Evolutionary conservation across 1,140 invertebrate genomes (phyloP).

Genomic region (Aphaenogaster ashmeadi): DNA sequence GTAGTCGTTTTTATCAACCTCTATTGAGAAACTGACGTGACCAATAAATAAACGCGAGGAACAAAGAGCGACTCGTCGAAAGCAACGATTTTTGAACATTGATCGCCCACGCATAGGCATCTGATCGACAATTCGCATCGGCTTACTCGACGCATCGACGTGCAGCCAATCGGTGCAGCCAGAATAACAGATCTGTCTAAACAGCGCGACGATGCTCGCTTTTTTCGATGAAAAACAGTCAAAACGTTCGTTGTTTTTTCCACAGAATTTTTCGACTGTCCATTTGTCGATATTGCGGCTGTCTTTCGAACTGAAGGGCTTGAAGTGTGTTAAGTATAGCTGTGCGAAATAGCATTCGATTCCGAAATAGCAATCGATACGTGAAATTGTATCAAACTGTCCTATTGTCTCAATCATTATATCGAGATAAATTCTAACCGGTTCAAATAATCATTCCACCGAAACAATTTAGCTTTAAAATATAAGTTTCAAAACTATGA

Average conservation of each 20-base stretch:
- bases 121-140: conserved; percentile 41
- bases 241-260: conserved; percentile 35
- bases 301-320: neutral
- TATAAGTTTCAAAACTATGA: conserved; percentile 5
- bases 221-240: conserved; percentile 23
- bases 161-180: conserved; percentile 26
- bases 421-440: neutral
- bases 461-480: neutral
- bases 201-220: conserved; percentile 25
- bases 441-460: neutral
- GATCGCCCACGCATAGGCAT: conserved; percentile 40
- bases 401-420: neutral
- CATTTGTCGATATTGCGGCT: conserved; percentile 34
- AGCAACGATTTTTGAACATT: conserved; percentile 12
- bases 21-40: neutral
- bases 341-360: neutral
- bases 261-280: conserved; percentile 32
- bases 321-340: neutral
- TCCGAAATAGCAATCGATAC: neutral
- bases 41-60: neutral
- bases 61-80: conserved; percentile 11
- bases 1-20: neutral
- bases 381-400: neutral
- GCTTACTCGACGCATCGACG: conserved; percentile 42
- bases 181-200: conserved; percentile 57